Percentiles rank a stretch among this genome's conserved stretches.
Evolutionary conservation across 2,888 invertebrate genomes (phyloP).

Genomic region (Mimumesa dahlbomi): DNA sequence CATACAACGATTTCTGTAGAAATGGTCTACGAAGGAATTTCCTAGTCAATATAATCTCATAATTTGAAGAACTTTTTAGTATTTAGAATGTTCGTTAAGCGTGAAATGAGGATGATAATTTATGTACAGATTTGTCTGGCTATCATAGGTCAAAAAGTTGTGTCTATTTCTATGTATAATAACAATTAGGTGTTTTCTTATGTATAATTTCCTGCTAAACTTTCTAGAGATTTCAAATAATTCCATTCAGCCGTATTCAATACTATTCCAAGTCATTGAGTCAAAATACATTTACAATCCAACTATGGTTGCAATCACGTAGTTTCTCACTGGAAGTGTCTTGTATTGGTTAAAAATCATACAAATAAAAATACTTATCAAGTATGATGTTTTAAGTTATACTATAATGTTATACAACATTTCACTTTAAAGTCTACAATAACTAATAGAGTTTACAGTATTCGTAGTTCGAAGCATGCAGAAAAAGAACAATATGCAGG

Average conservation of each 20-base stretch:
- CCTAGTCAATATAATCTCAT: constrained; percentile 7
- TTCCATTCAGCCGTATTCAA: not conserved
- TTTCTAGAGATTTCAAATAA: not conserved
- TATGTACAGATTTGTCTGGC: constrained; percentile 41
- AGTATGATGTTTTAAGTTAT: too few relatives aligned
- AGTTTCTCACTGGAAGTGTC: not conserved
- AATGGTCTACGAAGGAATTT: constrained; percentile 15
- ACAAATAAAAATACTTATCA: too few relatives aligned
- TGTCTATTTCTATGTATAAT: constrained; percentile 32
- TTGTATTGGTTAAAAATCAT: too few relatives aligned
- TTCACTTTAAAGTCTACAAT: too few relatives aligned
- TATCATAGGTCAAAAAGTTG: constrained; percentile 1
- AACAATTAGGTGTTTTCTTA: constrained; percentile 40
- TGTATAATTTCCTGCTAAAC: constrained; percentile 38
- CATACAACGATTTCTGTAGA: constrained; percentile 17
- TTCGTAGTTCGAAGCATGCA: too few relatives aligned
- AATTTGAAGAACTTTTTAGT: constrained; percentile 4
- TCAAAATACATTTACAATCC: not conserved
- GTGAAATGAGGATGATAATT: constrained; percentile 12
- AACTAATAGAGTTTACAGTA: too few relatives aligned
- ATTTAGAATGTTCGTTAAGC: constrained; percentile 18
- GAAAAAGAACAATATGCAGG: too few relatives aligned
- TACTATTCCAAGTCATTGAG: constrained; percentile 1
- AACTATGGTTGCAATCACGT: not conserved
- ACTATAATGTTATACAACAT: too few relatives aligned